Evolutionary conservation across 2,797 vertebrate species (phyloP).

Genomic region (Caiman crocodilus): DNA sequence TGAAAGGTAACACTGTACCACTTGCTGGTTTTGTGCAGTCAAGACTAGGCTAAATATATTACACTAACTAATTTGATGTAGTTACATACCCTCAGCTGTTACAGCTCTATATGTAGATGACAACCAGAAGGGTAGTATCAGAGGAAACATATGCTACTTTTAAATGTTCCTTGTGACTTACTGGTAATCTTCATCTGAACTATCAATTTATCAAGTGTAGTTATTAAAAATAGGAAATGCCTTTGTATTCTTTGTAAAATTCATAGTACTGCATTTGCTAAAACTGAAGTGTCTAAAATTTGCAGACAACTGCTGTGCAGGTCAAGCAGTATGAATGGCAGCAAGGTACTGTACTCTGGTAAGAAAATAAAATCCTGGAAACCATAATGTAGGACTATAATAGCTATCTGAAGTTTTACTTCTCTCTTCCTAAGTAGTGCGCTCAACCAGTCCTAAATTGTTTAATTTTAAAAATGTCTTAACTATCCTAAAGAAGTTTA

Average conservation of each 20-base stretch:
- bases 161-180: neutral
- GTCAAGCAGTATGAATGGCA: too few relatives aligned
- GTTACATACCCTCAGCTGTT: conserved; percentile 69
- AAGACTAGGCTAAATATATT: conserved; percentile 78
- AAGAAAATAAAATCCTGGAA: neutral
- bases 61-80: conserved; percentile 42
- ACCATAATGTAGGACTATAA: neutral
- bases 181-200: neutral
- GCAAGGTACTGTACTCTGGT: neutral
- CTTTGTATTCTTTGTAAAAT: neutral
- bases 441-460: neutral
- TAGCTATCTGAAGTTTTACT: neutral
- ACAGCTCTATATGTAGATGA: conserved; percentile 9
- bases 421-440: neutral
- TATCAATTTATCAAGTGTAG: neutral
- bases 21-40: conserved; percentile 61
- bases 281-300: neutral
- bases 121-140: neutral
- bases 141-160: neutral
- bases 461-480: neutral
- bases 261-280: neutral
- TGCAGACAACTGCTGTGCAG: too few relatives aligned
- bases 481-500: neutral
- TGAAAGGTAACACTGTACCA: conserved; percentile 74
- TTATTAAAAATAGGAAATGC: neutral